Percentiles rank a stretch among this genome's conserved stretches.
Conservation (phyloP, 2,888 invertebrate species). For the Eurois occulta region DNA sequence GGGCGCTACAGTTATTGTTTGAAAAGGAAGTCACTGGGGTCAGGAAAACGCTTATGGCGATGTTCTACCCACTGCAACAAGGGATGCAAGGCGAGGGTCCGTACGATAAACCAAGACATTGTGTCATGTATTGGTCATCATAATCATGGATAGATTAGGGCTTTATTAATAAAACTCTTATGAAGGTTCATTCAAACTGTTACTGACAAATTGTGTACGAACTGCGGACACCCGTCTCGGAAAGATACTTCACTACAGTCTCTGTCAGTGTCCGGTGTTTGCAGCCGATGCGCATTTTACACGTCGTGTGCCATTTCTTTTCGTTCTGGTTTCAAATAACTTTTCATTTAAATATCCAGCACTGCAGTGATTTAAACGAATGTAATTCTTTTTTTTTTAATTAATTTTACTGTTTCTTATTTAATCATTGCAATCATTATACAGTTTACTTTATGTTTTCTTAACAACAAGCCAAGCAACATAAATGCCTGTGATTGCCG, state of each 20-base stretch:
- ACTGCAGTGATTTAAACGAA: too few relatives aligned
- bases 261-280: too few relatives aligned
- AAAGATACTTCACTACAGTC: not conserved
- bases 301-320: too few relatives aligned
- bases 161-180: not conserved
- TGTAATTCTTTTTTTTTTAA: not conserved
- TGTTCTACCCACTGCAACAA: conserved; percentile 65
- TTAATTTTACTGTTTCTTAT: not conserved
- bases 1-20: conserved; percentile 36
- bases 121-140: conserved; percentile 18
- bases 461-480: not conserved
- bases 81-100: conserved; percentile 63
- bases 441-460: not conserved
- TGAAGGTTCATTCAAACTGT: too few relatives aligned
- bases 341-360: too few relatives aligned
- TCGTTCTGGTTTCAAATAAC: too few relatives aligned
- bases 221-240: too few relatives aligned
- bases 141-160: conserved; percentile 33
- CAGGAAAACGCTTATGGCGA: conserved; percentile 55
- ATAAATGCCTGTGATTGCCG: not conserved
- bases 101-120: conserved; percentile 29
- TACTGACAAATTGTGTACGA: too few relatives aligned
- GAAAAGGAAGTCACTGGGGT: conserved; percentile 34
- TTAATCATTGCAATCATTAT: not conserved
- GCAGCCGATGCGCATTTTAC: too few relatives aligned